Base-by-base conservation (phyloP, 2,113 vertebrate genomes). In the Marmota flaviventris region DNA sequence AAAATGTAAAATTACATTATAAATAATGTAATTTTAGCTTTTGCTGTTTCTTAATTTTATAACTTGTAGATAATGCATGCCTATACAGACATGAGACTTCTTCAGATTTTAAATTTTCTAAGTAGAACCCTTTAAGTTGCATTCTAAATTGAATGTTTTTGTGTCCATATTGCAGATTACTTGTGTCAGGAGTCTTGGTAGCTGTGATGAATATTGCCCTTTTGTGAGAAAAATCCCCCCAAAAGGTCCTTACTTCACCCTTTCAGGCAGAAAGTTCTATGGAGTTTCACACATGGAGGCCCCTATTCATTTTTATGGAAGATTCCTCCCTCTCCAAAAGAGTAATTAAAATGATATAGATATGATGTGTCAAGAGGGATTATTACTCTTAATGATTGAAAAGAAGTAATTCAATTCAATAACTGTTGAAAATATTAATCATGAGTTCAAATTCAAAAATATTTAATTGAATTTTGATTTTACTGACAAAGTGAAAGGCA, bases 11-110 rank as follows among this genome's bases (percentile, higher is more conserved):
- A 90, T 45, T 45, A 45, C 45, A 87, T 76, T 37, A 45, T 24
- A 10, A 70, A n/a, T 13, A 72, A 65, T 69, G 17, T 65, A 37
- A 20, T 79, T 79, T 79, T 77, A 83, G 83, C n/a, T 58, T 92
- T 91, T 84, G 34, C 82, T 82, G 8, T 91, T 93, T 89, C 22
- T 76, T 85, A 93, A 84, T 93, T 77, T 85, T 76, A 77, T 96
- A 51, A 76, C 8, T 84, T 89, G 34, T 94, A 83, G 69, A 73
- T 45, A 79, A 53, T 12, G 1, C 5, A 81, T 85, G 39, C 3
- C 42, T 76, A 4, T 17, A 25, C n/a, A 56, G 24, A 65, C 20
- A 61, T 25, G n/a, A 82, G 22, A 65, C 3, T 45, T 94, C 7
- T 65, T 42, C 6, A 5, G 53, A 20, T 67, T 32, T 73, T 4